These are phyloP conservation scores for Zoanthus gigantus DNA, from an alignment of 92 coral and sea anemone genomes.

Conservation along the genomic window DNA sequence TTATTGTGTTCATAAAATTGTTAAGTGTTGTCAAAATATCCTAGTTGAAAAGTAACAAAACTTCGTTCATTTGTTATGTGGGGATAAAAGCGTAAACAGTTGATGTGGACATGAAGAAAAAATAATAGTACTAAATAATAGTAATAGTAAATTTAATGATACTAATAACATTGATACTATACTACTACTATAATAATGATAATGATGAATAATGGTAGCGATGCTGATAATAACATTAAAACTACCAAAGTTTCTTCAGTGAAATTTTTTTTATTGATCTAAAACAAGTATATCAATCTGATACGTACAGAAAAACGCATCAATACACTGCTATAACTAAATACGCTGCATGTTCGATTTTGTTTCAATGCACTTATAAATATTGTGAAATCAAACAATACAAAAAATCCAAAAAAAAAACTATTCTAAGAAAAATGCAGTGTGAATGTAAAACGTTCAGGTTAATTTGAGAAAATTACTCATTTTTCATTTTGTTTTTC, in stretches of 20 bases:
- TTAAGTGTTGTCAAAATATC: not conserved
- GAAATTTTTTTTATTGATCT: not conserved
- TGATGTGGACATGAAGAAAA: not conserved
- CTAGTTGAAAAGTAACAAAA: not conserved
- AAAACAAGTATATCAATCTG: not conserved
- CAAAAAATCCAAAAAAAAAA: not conserved
- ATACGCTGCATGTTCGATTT: not conserved
- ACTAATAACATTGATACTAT: not conserved
- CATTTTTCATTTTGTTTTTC: slow-evolving; percentile 81
- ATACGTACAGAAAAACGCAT: not conserved
- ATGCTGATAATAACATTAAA: not conserved
- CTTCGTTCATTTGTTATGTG: not conserved
- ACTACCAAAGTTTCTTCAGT: not conserved
- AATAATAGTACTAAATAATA: not conserved
- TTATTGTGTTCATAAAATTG: too few species aligned
- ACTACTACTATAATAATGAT: not conserved
- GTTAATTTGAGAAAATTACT: slow-evolving; percentile 16
- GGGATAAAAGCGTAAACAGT: not conserved
- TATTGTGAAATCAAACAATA: not conserved
- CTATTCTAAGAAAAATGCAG: too few species aligned
- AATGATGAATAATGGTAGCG: not conserved
- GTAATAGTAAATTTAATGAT: not conserved
- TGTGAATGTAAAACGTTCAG: not conserved
- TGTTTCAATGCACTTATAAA: not conserved
- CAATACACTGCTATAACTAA: not conserved